Base-by-base conservation (phyloP, 2,113 vertebrate genomes). In the Vidua macroura region DNA sequence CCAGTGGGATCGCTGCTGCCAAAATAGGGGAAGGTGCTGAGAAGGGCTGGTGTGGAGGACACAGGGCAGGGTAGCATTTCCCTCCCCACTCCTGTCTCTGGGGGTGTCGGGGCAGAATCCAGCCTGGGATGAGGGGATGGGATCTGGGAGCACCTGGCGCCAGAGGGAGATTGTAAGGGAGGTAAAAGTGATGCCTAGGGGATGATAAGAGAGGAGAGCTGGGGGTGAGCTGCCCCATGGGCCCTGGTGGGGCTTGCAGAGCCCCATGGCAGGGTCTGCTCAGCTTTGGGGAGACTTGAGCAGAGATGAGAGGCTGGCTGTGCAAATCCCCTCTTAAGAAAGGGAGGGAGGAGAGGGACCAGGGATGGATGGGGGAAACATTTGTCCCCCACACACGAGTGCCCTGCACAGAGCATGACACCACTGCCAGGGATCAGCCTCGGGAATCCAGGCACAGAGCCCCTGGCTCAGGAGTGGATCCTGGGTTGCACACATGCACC, bases 371-470 rank as follows among this genome's bases (percentile, higher is more conserved):
- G 30, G 13, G 23, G 41, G 24, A 10, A 56, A 52, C 3, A 0
- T 75, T 87, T 75, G 58, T 33, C 35, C 69, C 66, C 27, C 8
- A 0, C 2, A 1, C 1, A 1, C 10, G 31, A 73, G 62, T 7
- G 3, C 27, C 70, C 21, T 74, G 83, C 18, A 5, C 72, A 46
- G 48, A 70, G 56, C 72, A 5, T 2, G 2, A 6, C 39, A 25
- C 16, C n/a, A 1, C 8, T 58, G 80, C 67, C 5, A 2, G 56
- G 66, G 33, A 11, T 79, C 58, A 10, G 28, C 53, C 44, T 67
- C 1, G 2, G 76, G 62, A 37, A 1, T 31, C 1, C 16, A 37
- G 75, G 92, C 9, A 9, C 43, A 5, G 48, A 85, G 60, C 28
- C 58, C 67, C 51, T 6, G 33, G n/a, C 53, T 60, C 80, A n/a